Evolutionary conservation across 2,888 invertebrate species (phyloP), one percentile per base, ranked within the genome.

Genomic region (Frankliniella fusca): DNA sequence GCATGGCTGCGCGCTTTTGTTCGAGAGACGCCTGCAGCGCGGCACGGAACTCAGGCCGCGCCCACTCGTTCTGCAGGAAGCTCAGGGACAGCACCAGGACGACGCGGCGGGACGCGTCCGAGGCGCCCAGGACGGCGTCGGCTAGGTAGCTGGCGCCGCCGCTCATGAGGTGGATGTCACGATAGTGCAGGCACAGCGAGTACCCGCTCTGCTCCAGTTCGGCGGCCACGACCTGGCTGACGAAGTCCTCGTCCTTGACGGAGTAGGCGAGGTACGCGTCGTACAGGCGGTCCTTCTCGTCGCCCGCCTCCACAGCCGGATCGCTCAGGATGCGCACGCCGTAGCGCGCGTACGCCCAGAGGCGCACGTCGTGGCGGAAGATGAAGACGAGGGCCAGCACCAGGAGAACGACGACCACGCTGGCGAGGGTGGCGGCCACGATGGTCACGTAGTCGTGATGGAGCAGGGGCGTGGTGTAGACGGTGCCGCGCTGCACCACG

Each of bases 251-350:
- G 86, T 96, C 95, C 85, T 93, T 92, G 85, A 93, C 92, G 88
- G 94, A 94, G 90, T 96, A 97, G 84, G 95, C 93, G 87, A 97
- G 92, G 89, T 96, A 97, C 83, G 95, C 95, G 88, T 97, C 92
- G 90, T 94, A 92, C 86, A 92, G 88, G 87, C 92, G 89, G 89
- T 92, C 88, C 88, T 88, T 83, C 89, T 90, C 86, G 89, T 90
- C 88, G 81, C 83, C 84, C 28, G 82, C 81, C 48, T 85, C 85
- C 18, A 82, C 83, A 12, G 83, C 80, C 3, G 84, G 83, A 38
- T 84, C 84, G 49, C 84, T 83, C 70, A 89, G 90, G 10, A 95
- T 90, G 85, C 95, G 90, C 81, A 94, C 90, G 70, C 94, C 94
- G 87, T 94, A 96, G 85, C 91, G 92, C 23, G 94, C 92, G 89